Base-by-base conservation (phyloP, 2,797 vertebrate genomes). In the Pseudochaenichthys georgianus region DNA sequence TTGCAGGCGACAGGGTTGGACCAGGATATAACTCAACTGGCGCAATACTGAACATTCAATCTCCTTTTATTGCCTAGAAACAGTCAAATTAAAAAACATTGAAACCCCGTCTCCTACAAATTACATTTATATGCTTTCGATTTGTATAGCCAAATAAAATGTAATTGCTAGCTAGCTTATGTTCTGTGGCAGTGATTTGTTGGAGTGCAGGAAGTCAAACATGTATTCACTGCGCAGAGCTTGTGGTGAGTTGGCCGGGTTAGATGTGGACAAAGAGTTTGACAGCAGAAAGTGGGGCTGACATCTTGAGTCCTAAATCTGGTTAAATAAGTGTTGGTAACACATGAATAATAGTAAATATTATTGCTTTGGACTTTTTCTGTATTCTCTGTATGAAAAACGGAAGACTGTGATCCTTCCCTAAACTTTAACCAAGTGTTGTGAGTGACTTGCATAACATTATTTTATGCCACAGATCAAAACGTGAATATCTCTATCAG, bases 201-300 rank as follows among this genome's bases (percentile, higher is more conserved):
- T 57, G 31, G 31, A 50, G 46, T 23, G n/a, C 55, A 69, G 66
- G 66, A 59, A 41, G n/a, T 23, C 31, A 43, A 9, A 47, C 9
- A 16, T 68, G 34, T 48, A 34, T 48, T 64, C 19, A 48, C 46
- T 7, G 17, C 46, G 48, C 46, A 50, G 12, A 46, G 61, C 13
- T 64, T 64, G 61, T 38, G 46, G 61, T 19, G 11, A 50, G 12
- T 11, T n/a, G 28, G 28, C 19, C 9, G 28, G 61, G 45, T 38
- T 50, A 28, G 13, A 38, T 58, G 41, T 21, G 17, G 28, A 31
- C 23, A 3, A 34, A 17, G 2, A 57, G 13, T 54, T 54, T 9
- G 5, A 31, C 52, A 54, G 21, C 23, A 23, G 60, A 38, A 47
- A 19, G 23, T 48, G 0, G 17, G 28, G 6, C 34, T 19, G 28